Percentiles rank a stretch among this genome's conserved stretches.
Evolutionary conservation across 2,113 vertebrate genomes (phyloP).

Genomic region (Semnopithecus entellus): DNA sequence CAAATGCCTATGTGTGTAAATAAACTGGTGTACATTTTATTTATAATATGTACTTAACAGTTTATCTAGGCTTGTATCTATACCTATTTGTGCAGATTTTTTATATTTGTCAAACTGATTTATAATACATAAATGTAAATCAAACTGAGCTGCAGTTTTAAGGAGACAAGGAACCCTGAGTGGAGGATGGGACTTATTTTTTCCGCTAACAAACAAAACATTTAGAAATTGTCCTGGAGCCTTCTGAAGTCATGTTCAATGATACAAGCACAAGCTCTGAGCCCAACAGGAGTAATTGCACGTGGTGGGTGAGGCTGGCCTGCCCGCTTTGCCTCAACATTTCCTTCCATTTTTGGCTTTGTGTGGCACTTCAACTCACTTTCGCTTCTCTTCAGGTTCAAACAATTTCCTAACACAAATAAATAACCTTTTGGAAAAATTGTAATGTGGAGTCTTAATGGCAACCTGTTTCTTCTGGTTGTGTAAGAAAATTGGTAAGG

Average conservation of each 20-base stretch:
- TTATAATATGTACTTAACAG: background rate
- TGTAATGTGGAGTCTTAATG: constrained; percentile 17
- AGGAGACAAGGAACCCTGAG: background rate
- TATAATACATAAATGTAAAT: background rate
- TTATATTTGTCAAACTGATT: constrained; percentile 8
- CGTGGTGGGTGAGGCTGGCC: background rate
- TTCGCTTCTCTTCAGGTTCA: constrained; percentile 55
- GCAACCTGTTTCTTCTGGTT: constrained; percentile 57
- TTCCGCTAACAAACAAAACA: background rate
- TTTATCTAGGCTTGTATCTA: background rate
- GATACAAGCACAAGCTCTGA: background rate
- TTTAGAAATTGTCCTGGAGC: background rate
- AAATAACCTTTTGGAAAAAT: constrained; percentile 41
- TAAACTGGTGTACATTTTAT: background rate
- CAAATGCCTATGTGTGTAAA: background rate
- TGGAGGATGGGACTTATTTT: background rate
- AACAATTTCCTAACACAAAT: constrained; percentile 33
- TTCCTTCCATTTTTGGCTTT: constrained; percentile 42
- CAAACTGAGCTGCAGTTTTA: background rate
- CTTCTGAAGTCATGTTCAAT: background rate
- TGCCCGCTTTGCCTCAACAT: constrained; percentile 47
- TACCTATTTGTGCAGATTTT: background rate
- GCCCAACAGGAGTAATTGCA: background rate
- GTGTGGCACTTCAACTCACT: constrained; percentile 47
- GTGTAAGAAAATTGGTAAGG: constrained; percentile 78